Conservation (phyloP, 2,797 vertebrate genomes). For the Limosa lapponica region DNA sequence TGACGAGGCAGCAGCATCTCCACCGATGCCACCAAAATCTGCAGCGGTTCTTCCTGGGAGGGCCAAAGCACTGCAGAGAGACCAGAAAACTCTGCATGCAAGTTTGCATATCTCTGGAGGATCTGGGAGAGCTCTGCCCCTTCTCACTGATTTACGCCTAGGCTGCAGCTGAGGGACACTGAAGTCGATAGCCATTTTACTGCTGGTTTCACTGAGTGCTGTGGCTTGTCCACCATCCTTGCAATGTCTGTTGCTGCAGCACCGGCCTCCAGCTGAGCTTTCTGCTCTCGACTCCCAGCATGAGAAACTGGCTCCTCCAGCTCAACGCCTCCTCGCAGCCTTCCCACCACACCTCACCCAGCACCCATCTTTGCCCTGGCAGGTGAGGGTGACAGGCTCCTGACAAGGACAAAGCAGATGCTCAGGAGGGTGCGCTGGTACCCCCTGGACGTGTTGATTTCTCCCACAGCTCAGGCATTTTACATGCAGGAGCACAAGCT, state of each 20-base stretch:
- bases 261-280: neutral
- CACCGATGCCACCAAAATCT: fast-evolving
- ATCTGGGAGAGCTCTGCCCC: neutral
- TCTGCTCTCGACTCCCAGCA: fast-evolving
- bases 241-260: neutral
- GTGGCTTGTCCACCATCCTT: neutral
- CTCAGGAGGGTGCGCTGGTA: neutral
- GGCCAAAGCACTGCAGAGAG: fast-evolving
- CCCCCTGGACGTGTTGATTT: neutral
- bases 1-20: neutral
- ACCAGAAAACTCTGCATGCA: neutral
- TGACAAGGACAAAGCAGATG: neutral
- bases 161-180: neutral
- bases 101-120: neutral
- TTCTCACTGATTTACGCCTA: neutral
- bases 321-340: fast-evolving
- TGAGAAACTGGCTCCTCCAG: neutral
- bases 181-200: neutral
- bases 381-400: neutral
- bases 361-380: fast-evolving
- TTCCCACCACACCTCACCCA: neutral
- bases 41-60: neutral
- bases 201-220: neutral
- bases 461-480: neutral
- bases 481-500: neutral